phyloP scores from a whole-genome alignment of 2,888 invertebrate genomes.

The Smittia aterrima region DNA sequence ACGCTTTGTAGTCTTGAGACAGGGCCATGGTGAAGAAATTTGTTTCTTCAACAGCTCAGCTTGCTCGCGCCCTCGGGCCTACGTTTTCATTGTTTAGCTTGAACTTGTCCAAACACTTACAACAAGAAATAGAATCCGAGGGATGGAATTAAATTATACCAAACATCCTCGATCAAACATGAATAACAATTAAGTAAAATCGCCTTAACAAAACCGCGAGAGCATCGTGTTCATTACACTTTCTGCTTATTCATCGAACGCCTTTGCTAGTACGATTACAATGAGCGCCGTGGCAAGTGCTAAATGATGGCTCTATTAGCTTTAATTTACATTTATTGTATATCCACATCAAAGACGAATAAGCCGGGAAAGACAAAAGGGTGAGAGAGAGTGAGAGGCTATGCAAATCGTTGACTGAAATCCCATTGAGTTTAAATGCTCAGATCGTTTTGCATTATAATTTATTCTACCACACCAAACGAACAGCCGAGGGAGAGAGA shows the following conservation, averaged over 20 bases:
- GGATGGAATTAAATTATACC: no score
- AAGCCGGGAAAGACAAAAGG: neutral
- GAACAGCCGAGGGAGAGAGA: slow-evolving; percentile 15
- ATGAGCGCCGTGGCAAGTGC: slow-evolving; percentile 25
- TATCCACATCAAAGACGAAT: slow-evolving; percentile 32
- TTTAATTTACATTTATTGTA: slow-evolving; percentile 39
- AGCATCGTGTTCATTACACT: neutral
- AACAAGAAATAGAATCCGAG: no score
- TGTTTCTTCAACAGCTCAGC: neutral
- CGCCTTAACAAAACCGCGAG: no score
- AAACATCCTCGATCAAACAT: no score
- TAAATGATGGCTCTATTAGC: slow-evolving; percentile 41
- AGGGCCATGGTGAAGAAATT: no score
- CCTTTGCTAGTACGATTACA: neutral
- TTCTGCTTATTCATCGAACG: slow-evolving; percentile 12
- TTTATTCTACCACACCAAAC: slow-evolving; percentile 20
- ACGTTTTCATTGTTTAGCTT: neutral
- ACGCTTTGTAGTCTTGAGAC: neutral
- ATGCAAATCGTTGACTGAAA: slow-evolving; percentile 16
- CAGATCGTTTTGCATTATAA: slow-evolving; percentile 32
- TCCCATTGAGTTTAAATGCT: slow-evolving; percentile 28
- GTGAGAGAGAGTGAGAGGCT: neutral
- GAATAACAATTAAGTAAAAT: no score
- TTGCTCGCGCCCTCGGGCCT: neutral
- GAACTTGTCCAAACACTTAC: neutral